Percentiles rank a stretch among this genome's conserved stretches.
phyloP scores from a whole-genome alignment of 2,797 vertebrate genomes.

The Hydrocynus forskahlii region DNA sequence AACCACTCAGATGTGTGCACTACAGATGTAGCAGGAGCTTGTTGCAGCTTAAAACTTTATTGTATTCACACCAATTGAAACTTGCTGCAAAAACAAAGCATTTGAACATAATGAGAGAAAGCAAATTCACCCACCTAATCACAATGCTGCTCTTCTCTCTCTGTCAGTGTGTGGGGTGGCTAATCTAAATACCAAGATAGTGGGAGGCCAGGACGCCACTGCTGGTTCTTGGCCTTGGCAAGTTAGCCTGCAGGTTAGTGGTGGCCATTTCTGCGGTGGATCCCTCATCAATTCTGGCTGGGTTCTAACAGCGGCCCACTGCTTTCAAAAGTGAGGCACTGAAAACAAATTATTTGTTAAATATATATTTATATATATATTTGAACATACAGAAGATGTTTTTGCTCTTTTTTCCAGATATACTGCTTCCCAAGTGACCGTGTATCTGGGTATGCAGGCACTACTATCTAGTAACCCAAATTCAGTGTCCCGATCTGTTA shows the following conservation, averaged over 20 bases:
- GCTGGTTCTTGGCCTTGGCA: slow-evolving; percentile 57
- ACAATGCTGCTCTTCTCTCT: background rate
- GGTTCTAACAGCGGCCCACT: slow-evolving; percentile 53
- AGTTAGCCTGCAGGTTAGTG: accelerated
- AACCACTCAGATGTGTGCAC: no score
- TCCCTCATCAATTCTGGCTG: slow-evolving; percentile 63
- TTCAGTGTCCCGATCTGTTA: background rate
- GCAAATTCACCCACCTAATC: no score
- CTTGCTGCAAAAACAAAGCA: no score
- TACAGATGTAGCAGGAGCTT: no score
- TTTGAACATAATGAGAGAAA: no score
- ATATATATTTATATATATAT: no score
- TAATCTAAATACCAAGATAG: slow-evolving; percentile 32
- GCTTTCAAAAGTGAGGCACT: background rate
- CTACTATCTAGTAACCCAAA: accelerated
- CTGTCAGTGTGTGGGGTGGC: slow-evolving; percentile 39
- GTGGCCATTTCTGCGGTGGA: slow-evolving; percentile 8
- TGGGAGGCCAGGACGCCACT: slow-evolving; percentile 35
- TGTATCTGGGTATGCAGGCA: slow-evolving; percentile 32
- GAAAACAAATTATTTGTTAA: background rate
- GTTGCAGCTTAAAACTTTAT: no score
- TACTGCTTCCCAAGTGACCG: no score
- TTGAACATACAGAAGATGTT: no score
- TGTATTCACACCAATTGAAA: no score
- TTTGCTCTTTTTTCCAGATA: background rate